Conservation (phyloP, 2,113 vertebrate species). For the Mastomys natalensis region DNA sequence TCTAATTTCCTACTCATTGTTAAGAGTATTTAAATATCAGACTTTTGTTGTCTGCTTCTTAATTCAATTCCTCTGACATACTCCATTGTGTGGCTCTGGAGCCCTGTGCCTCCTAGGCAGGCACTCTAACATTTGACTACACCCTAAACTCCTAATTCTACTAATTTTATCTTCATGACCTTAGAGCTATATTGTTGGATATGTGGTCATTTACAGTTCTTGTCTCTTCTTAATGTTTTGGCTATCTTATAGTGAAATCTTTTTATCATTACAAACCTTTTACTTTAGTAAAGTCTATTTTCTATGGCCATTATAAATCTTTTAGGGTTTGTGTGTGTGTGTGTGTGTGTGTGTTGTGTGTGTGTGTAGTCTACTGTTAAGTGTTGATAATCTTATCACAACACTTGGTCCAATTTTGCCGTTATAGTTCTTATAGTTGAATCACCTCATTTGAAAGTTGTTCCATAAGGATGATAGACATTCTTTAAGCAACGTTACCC, state of each 20-base stretch:
- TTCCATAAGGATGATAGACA: neutral
- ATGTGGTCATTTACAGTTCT: neutral
- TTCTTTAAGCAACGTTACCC: neutral
- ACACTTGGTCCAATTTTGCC: neutral
- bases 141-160: neutral
- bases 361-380: neutral
- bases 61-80: neutral
- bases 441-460: neutral
- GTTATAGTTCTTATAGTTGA: neutral
- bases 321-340: neutral
- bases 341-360: neutral
- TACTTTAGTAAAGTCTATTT: constrained; percentile 2
- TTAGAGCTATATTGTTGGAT: neutral
- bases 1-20: neutral
- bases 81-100: neutral
- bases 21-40: constrained; percentile 16
- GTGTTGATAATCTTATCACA: neutral
- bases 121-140: neutral
- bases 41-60: neutral
- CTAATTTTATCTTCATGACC: neutral
- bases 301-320: neutral
- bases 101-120: neutral
- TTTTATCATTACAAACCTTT: neutral
- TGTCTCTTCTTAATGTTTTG: neutral
- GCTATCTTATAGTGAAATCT: neutral